These are phyloP conservation scores for Mus spretus DNA, from an alignment of 2,797 vertebrate genomes.

Conservation along the genomic window DNA sequence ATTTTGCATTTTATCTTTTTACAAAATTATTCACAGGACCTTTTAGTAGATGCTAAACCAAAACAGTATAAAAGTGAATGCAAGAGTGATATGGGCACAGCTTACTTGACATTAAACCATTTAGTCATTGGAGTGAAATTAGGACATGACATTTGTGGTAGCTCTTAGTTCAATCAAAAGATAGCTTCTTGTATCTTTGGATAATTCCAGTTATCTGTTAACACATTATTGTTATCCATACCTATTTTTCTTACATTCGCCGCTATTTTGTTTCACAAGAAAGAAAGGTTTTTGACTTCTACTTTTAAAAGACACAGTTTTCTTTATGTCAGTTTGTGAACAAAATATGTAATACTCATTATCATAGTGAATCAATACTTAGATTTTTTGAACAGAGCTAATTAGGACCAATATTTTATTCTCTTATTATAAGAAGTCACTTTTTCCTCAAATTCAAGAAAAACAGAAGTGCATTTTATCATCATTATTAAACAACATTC, in stretches of 20 bases:
- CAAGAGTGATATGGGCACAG: conserved; percentile 62
- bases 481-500: conserved; percentile 62
- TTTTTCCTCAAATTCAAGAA: conserved; percentile 51
- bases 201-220: conserved; percentile 38
- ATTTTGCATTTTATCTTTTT: conserved; percentile 74
- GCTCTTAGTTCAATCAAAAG: conserved; percentile 53
- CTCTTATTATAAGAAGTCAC: conserved; percentile 57
- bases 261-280: conserved; percentile 40
- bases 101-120: conserved; percentile 61
- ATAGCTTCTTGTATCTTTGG: neutral
- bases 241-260: neutral
- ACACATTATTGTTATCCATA: neutral
- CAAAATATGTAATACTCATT: conserved; percentile 55
- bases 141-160: neutral
- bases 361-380: conserved; percentile 56
- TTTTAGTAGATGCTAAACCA: neutral
- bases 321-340: conserved; percentile 52
- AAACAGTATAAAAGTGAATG: neutral
- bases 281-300: conserved; percentile 49
- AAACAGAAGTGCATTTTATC: conserved; percentile 54
- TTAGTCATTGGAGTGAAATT: conserved; percentile 65
- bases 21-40: conserved; percentile 39
- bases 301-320: conserved; percentile 44
- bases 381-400: conserved; percentile 63
- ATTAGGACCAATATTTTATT: conserved; percentile 53